Evolutionary conservation across 2,113 vertebrate genomes (phyloP).

Genomic region (Ptilorrhoa leucosticta): DNA sequence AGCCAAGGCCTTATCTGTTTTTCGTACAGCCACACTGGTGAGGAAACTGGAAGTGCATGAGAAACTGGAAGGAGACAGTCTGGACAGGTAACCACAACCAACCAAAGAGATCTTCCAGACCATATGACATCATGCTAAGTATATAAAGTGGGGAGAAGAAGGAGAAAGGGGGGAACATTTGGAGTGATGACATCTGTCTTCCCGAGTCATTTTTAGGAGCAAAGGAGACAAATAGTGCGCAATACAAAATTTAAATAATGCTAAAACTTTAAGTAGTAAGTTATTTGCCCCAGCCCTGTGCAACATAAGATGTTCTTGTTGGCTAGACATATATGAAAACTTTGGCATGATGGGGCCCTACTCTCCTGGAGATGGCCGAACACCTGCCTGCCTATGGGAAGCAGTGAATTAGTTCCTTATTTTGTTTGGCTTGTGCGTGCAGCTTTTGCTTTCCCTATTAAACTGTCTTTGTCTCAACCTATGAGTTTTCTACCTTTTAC

Average conservation of each 20-base stretch:
- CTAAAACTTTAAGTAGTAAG: not conserved
- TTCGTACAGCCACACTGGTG: not conserved
- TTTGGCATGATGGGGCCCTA: not conserved
- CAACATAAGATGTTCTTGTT: not conserved
- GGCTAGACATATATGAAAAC: not conserved
- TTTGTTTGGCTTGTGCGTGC: not conserved
- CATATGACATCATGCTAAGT: no score
- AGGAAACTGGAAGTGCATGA: no score
- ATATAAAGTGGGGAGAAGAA: not conserved
- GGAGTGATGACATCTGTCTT: not conserved
- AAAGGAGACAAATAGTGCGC: not conserved
- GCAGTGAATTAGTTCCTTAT: not conserved
- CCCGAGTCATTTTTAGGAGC: not conserved
- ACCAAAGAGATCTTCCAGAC: not conserved
- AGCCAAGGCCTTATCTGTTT: not conserved
- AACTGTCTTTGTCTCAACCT: not conserved
- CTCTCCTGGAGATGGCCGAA: not conserved
- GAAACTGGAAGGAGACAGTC: not conserved
- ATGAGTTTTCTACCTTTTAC: not conserved
- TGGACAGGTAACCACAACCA: not conserved
- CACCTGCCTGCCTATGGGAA: not conserved
- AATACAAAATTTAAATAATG: not conserved
- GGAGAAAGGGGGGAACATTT: not conserved
- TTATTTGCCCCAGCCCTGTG: not conserved
- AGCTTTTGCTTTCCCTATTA: not conserved